Evolutionary conservation across 2,797 vertebrate species (phyloP), one percentile per base, ranked within the genome.

Genomic region (Sebastes trivittatus): DNA sequence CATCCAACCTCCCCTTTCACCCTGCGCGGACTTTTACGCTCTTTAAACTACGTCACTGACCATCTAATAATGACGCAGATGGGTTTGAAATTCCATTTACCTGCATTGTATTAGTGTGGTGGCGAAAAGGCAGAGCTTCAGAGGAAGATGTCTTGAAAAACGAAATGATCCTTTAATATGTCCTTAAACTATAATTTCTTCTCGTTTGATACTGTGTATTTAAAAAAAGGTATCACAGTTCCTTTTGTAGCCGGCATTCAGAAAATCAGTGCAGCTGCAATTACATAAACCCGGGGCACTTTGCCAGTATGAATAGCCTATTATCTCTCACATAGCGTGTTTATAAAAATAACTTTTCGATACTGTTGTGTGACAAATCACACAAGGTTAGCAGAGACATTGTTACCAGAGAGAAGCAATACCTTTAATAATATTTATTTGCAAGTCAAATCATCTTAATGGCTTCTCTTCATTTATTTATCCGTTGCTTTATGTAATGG

Each of bases 391-490:
- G 38, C 49, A 64, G 46, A 72, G 27, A 55, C 34, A 60, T 34
- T 55, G 34, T 72, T 10, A 58, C 25, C 22, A 42, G 11, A 72
- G 61, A 67, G 54, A 32, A 59, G 55, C 71, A 49, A 63, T 84
- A 85, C 71, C 71, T 81, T 81, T 66, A 78, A 80, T 52, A 32
- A 80, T 70, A 84, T 83, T 80, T 75, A 87, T 88, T 83, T 86
- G 54, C 71, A 82, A 86, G 84, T 91, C 86, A 92, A 88, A 90
- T 93, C 69, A 85, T 81, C 70, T 38, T 87, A 90, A 93, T 89
- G 78, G 86, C 65, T 75, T 91, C 79, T 76, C 76, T 89, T 88
- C 58, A 87, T 90, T 87, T 86, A 90, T 91, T 88, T 89, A 88
- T 90, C 73, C 6, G 14, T 18, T 18, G 71, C 78, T 80, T 70